Conservation (phyloP, 92 coral and sea anemone genomes). For the Porites rus region DNA sequence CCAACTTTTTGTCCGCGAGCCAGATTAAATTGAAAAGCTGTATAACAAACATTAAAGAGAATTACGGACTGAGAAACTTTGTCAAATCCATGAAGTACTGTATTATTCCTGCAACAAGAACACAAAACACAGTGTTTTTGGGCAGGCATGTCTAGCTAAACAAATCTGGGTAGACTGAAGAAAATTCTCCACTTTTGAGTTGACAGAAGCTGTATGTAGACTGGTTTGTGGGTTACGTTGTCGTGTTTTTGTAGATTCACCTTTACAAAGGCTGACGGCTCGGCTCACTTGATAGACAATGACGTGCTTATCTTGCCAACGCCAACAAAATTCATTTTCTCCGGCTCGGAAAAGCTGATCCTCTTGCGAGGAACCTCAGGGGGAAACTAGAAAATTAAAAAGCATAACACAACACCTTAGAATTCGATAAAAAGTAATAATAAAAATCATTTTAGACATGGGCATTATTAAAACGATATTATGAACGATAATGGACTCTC, state of each 20-base stretch:
- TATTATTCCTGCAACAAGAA: neutral
- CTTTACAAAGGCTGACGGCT: neutral
- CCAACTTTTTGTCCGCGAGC: neutral
- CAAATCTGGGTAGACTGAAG: neutral
- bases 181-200: neutral
- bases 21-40: neutral
- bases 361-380: conserved; percentile 79
- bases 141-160: neutral
- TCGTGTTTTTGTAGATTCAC: neutral
- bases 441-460: too few relatives aligned
- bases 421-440: neutral
- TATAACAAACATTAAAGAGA: neutral
- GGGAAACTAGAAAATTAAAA: conserved; percentile 63
- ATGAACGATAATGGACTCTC: too few relatives aligned
- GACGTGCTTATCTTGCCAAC: conserved; percentile 46
- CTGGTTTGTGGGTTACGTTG: neutral
- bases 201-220: neutral
- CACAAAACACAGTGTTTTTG: neutral
- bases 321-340: conserved; percentile 89
- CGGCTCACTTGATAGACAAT: conserved; percentile 48
- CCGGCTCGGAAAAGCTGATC: conserved; percentile 96
- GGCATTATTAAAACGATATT: too few relatives aligned
- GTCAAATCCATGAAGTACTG: neutral
- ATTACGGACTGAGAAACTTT: neutral
- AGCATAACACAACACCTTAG: neutral